phyloP scores from a whole-genome alignment of 92 coral and sea anemone species.

The Phenganax marumi region DNA sequence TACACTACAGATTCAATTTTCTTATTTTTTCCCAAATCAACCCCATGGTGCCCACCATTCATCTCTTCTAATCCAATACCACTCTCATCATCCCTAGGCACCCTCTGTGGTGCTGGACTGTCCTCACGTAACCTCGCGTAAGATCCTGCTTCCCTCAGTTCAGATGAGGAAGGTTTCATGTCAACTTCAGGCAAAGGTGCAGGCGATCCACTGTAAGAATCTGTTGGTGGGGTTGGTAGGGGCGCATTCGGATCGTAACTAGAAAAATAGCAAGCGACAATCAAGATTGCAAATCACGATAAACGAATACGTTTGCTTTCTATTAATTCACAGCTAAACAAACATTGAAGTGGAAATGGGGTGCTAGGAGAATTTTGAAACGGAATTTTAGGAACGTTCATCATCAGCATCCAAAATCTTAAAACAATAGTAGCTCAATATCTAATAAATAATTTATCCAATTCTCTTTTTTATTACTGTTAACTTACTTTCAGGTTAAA shows the following conservation, averaged over 20 bases:
- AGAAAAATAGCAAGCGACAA: background rate
- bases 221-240: constrained; percentile 28
- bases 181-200: constrained; percentile 12
- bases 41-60: background rate
- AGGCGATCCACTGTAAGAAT: background rate
- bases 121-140: constrained; percentile 34
- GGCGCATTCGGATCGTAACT: constrained; percentile 41
- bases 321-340: no score
- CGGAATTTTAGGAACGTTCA: no score
- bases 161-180: background rate
- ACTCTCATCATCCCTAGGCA: constrained; percentile 21
- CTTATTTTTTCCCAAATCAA: background rate
- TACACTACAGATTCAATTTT: constrained; percentile 35
- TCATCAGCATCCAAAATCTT: no score
- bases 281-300: background rate
- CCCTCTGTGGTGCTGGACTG: background rate
- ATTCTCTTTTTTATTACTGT: no score
- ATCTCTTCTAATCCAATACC: constrained; percentile 27
- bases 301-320: background rate
- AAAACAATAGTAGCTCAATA: no score
- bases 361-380: no score
- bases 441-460: no score
- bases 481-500: background rate
- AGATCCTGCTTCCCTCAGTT: constrained; percentile 10
- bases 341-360: no score